Conservation (phyloP, 1,140 invertebrate genomes). For the Cherax quadricarinatus region DNA sequence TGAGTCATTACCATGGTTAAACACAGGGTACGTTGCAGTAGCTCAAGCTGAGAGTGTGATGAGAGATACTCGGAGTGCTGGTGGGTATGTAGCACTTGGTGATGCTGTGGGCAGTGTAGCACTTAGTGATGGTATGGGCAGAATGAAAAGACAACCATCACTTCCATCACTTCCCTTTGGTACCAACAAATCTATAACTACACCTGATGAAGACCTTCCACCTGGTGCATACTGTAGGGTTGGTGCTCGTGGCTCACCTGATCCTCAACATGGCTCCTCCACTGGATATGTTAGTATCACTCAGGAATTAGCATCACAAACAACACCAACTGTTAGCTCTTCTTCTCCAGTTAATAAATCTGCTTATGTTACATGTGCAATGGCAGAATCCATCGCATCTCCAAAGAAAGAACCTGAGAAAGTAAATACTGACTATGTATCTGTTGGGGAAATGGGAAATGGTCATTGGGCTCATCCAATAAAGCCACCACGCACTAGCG, state of each 20-base stretch:
- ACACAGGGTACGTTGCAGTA: constrained; percentile 58
- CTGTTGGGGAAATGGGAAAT: constrained; percentile 44
- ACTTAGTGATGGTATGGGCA: constrained; percentile 14
- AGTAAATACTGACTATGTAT: constrained; percentile 29
- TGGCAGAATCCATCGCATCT: constrained; percentile 51
- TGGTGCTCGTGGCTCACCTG: constrained; percentile 54
- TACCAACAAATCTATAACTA: constrained; percentile 36
- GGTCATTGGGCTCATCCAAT: constrained; percentile 55
- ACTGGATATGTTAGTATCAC: constrained; percentile 55
- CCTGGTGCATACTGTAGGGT: constrained; percentile 54
- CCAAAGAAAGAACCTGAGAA: constrained; percentile 50
- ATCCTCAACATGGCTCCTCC: constrained; percentile 22
- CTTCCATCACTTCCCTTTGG: constrained; percentile 22
- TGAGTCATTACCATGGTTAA: constrained; percentile 53
- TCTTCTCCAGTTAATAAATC: constrained; percentile 45
- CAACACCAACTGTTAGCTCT: constrained; percentile 6
- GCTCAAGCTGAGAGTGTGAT: constrained; percentile 46
- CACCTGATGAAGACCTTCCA: constrained; percentile 58
- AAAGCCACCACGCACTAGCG: background rate
- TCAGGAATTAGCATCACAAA: constrained; percentile 25
- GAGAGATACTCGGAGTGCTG: constrained; percentile 10
- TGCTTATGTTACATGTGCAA: constrained; percentile 63
- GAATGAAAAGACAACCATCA: constrained; percentile 57
- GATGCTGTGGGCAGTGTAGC: constrained; percentile 36
- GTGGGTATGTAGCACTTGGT: constrained; percentile 50